Percentiles rank a stretch among this genome's conserved stretches.
phyloP scores from a whole-genome alignment of 92 coral and sea anemone genomes.

The Paramuricea clavata region DNA sequence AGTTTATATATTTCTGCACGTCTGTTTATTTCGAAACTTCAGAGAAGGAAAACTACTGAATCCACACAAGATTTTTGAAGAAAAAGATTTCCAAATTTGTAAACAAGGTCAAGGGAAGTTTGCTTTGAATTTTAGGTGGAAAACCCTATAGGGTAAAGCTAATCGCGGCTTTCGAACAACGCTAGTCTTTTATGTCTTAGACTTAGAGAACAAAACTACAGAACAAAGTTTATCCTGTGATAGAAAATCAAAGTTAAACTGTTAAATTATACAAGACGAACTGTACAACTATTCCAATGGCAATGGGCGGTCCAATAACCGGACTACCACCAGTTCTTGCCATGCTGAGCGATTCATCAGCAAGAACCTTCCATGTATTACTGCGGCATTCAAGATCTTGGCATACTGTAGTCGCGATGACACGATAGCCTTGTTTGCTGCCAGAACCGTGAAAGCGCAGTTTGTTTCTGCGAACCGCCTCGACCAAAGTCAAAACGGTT shows the following conservation, averaged over 20 bases:
- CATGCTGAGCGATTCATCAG: neutral
- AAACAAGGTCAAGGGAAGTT: no score
- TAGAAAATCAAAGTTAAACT: neutral
- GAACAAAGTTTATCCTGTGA: neutral
- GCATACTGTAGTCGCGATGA: constrained; percentile 22
- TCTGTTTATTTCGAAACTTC: no score
- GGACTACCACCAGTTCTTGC: neutral
- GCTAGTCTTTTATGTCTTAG: no score
- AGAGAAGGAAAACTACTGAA: no score
- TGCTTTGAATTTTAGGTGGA: no score
- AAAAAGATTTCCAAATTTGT: no score
- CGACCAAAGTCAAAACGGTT: neutral
- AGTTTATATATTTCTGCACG: no score
- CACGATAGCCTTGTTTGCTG: neutral
- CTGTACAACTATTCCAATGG: neutral
- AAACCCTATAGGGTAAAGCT: no score
- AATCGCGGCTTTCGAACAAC: no score
- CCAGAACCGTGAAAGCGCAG: neutral
- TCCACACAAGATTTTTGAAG: no score
- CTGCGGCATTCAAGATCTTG: neutral
- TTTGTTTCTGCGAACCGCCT: neutral
- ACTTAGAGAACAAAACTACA: neutral
- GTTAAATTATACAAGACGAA: neutral
- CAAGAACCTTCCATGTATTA: neutral
- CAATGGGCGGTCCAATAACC: neutral